phyloP scores from a whole-genome alignment of 1,140 invertebrate genomes.

The Sweltsa coloradensis region DNA sequence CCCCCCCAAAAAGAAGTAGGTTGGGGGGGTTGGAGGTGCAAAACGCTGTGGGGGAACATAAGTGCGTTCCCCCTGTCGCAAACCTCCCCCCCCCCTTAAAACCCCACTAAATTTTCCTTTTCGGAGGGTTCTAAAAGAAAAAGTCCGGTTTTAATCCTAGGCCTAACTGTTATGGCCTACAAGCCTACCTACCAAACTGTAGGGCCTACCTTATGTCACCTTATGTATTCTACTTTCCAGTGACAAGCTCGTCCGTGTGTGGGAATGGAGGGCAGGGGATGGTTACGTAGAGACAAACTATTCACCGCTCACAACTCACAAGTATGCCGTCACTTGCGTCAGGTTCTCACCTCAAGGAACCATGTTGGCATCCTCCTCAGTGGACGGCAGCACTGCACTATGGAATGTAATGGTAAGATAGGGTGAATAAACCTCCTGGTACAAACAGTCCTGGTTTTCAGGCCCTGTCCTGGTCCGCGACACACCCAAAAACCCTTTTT shows the following conservation, averaged over 20 bases:
- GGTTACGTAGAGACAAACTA: slow-evolving; percentile 41
- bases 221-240: slow-evolving; percentile 26
- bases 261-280: slow-evolving; percentile 41
- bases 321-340: slow-evolving; percentile 51
- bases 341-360: slow-evolving; percentile 57
- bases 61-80: no score
- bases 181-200: background rate
- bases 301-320: slow-evolving; percentile 47
- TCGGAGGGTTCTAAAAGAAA: background rate
- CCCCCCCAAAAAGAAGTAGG: no score
- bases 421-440: slow-evolving; percentile 2
- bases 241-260: slow-evolving; percentile 49
- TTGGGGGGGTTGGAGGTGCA: no score
- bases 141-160: background rate
- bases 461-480: no score
- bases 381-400: slow-evolving; percentile 56
- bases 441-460: background rate
- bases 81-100: background rate
- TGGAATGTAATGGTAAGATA: slow-evolving; percentile 59
- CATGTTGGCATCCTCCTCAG: slow-evolving; percentile 54
- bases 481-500: no score
- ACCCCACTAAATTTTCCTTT: background rate
- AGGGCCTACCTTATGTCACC: background rate
- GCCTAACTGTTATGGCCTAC: background rate
- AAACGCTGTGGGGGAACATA: no score